Conservation (phyloP, 2,888 invertebrate species). For the Heteropelma amictum region DNA sequence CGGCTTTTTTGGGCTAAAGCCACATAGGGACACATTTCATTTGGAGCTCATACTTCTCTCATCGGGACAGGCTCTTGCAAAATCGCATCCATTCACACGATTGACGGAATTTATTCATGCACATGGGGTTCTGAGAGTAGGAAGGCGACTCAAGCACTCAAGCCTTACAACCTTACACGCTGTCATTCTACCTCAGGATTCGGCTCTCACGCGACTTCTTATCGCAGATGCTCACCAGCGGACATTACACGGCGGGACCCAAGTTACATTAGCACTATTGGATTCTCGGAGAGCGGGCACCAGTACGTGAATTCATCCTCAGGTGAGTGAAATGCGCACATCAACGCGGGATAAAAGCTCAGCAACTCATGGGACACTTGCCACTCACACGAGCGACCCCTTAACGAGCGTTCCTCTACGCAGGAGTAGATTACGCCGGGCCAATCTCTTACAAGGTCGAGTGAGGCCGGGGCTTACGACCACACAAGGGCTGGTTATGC, state of each 20-base stretch:
- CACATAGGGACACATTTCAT: neutral
- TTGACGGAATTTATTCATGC: neutral
- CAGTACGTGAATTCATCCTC: conserved; percentile 3
- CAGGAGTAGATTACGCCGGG: too few relatives aligned
- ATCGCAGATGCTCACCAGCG: too few relatives aligned
- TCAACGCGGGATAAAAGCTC: conserved; percentile 1
- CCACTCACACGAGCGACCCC: conserved; percentile 14
- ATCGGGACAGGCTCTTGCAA: neutral
- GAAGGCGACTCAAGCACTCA: neutral
- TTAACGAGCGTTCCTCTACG: neutral
- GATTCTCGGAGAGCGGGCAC: conserved; percentile 35
- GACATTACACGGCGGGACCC: conserved; percentile 32
- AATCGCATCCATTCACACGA: neutral
- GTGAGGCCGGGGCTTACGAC: neutral
- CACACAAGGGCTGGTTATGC: conserved; percentile 23
- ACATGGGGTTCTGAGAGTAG: neutral
- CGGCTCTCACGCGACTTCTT: too few relatives aligned
- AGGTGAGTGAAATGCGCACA: neutral
- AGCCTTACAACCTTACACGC: conserved; percentile 8
- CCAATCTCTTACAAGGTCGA: neutral
- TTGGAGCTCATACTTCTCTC: neutral
- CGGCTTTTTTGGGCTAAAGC: neutral
- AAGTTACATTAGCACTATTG: conserved; percentile 16
- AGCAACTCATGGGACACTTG: conserved; percentile 45
- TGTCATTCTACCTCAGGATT: neutral